Base-by-base conservation (phyloP, 2,113 vertebrate species). In the Taurulus bubalis region DNA sequence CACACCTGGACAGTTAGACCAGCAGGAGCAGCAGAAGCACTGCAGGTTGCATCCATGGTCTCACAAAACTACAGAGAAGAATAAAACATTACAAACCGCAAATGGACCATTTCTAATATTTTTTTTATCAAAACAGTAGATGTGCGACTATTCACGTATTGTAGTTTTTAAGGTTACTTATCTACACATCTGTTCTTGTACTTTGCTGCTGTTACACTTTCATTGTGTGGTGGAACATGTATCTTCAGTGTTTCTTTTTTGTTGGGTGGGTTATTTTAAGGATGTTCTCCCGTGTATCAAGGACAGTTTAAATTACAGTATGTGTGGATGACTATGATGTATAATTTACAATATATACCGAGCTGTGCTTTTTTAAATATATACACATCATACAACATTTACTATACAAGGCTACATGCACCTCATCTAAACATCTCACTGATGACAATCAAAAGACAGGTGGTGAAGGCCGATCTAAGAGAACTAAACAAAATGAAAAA, bases 1-100 rank as follows among this genome's bases (percentile, higher is more conserved):
- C 96, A 96, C 76, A 97, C 96, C 11, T 97, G 97, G 2, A 98
- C 93, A 10, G 92, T 90, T 5, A 93, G 38, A 55, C 87, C 90
- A 1, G 84, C 59, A 0, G 71, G 77, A 75, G 79, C 76, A 12
- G 71, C 60, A 18, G 91, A 75, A 11, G 47, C 87, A 45, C 86
- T 84, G 85, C 88, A 89, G 68, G 79, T 73, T 3, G 84, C 62
- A 47, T 94, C 93, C 93, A 94, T 94, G 69, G 60, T 67, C 55
- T 51, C 30, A 0, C 14, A 22, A 34, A 66, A 9, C 86, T 90
- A 0, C 1, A 16, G 56, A 58, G 14, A 68, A 24, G 24, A 77
- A 32, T 20, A 28, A 28, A 42, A 32, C 12, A 42, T 40, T 36
- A 68, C 18, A n/a, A 20, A 47, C 2, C 3, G n/a, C 22, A 40